Evolutionary conservation across 2,113 vertebrate genomes (phyloP), one percentile per base, ranked within the genome.

Genomic region (Ictalurus punctatus): DNA sequence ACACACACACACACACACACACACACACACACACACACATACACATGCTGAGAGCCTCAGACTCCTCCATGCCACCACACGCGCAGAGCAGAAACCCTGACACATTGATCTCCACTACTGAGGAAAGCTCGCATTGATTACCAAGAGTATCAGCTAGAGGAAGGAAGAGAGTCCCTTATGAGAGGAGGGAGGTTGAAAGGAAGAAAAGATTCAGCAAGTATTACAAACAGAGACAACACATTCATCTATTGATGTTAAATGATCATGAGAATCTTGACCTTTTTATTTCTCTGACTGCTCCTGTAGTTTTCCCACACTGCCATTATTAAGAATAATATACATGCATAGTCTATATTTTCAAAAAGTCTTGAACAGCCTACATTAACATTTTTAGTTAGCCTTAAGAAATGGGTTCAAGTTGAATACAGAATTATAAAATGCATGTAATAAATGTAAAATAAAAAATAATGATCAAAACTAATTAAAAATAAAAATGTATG

Each of bases 81-180:
- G 65, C 93, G 92, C 91, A 92, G 91, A 86, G 87, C 91, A 90
- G 81, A 93, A 89, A 91, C 92, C 92, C 94, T 89, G 86, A 91
- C 82, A 88, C 87, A 91, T 92, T 88, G 87, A 89, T 90, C 69
- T 89, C 76, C 44, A 93, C 93, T 93, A 89, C 76, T 90, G 92
- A 93, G 92, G 92, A 94, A 94, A 94, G 92, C 44, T 81, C 25
- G 85, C 93, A 94, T 93, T 94, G 94, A 95, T 95, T 94, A 86
- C 82, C 82, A 79, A 92, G 61, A 71, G 83, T 17, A 61, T 23
- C 30, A 61, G 74, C 17, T 17, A 74, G 65, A 82, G 52, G 78
- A 54, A 86, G 27, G 63, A 34, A 79, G 82, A 79, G 81, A 27
- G 79, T 19, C 52, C 4, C 23, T 44, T 83, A 37, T 58, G 23